Evolutionary conservation across 2,113 vertebrate genomes (phyloP), one percentile per base, ranked within the genome.

Genomic region (Syrrhaptes paradoxus): DNA sequence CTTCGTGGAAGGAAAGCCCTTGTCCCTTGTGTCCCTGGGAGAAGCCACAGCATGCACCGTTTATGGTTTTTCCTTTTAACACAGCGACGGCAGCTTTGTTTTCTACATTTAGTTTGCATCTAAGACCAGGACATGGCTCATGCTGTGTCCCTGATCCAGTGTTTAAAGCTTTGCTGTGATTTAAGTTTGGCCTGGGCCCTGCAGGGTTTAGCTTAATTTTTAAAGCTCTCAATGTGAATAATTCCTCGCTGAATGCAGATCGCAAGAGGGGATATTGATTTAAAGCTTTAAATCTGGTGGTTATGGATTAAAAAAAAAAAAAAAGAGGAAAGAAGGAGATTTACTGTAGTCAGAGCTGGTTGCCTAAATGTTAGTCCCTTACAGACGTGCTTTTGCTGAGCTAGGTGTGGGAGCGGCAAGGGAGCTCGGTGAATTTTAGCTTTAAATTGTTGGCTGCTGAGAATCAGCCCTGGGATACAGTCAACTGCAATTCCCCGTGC

Each of bases 211-310:
- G 93, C 96, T 97, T 95, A 95, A 97, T 93, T 97, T 97, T 97
- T 95, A 96, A 97, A 96, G 85, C 89, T 87, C 93, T 95, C 95
- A 81, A 81, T 97, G 94, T 93, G 96, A 97, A 95, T 96, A 96
- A 95, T 97, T 96, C 95, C 97, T 97, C 34, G 6, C 89, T 97
- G 96, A 96, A 97, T 96, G 82, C 80, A 94, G 90, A 89, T 96
- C 93, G 90, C 93, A 83, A 97, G 93, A 96, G 90, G 96, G 91
- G 93, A 96, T 97, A 96, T 96, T 96, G 96, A 97, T 97, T 97
- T 97, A 97, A 96, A 96, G 94, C 94, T 95, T 97, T 97, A 96
- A 96, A 97, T 95, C 95, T 94, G 89, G 85, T 95, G 90, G 95
- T 96, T 97, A 92, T 85, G 96, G 96, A 97, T 96, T 97, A 18